Evolutionary conservation across 2,888 invertebrate species (phyloP).

Genomic region (Nomada lathburiana): DNA sequence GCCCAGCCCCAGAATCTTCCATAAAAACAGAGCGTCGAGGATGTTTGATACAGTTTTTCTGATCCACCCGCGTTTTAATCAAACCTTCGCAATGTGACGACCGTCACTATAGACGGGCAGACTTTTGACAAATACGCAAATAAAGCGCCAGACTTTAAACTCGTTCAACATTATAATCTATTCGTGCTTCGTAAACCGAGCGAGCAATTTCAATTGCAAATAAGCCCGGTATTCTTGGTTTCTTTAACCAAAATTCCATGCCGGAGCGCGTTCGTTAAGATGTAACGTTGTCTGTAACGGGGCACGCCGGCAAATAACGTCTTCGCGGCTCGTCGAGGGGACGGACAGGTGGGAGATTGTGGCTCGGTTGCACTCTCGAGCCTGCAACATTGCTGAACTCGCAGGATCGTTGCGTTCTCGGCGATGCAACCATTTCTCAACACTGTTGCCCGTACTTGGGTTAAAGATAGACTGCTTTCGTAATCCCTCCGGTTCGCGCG

Average conservation of each 20-base stretch:
- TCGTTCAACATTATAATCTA: conserved; percentile 6
- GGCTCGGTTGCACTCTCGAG: conserved; percentile 29
- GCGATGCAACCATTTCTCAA: conserved; percentile 18
- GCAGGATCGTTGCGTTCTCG: not conserved
- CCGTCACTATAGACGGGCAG: not conserved
- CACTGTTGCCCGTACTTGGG: conserved; percentile 46
- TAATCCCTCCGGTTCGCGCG: conserved; percentile 54
- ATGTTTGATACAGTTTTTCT: conserved; percentile 7
- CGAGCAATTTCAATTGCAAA: conserved; percentile 37
- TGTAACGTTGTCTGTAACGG: not conserved
- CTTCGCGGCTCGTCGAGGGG: not conserved
- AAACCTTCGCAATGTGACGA: not conserved
- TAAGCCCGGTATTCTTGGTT: conserved; percentile 10
- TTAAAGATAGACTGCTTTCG: conserved; percentile 70
- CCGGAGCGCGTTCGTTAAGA: not conserved
- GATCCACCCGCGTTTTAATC: conserved; percentile 9
- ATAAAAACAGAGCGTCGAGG: not conserved
- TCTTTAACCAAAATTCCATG: not conserved
- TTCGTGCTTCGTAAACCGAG: not conserved
- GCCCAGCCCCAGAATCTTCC: not conserved
- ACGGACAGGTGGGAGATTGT: conserved; percentile 24
- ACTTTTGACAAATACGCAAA: not conserved
- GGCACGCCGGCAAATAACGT: not conserved
- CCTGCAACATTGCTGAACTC: conserved; percentile 10
- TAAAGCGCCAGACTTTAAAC: not conserved